Percentiles rank a stretch among this genome's conserved stretches.
Evolutionary conservation across 2,888 invertebrate species (phyloP).

Genomic region (Heliconius erato): DNA sequence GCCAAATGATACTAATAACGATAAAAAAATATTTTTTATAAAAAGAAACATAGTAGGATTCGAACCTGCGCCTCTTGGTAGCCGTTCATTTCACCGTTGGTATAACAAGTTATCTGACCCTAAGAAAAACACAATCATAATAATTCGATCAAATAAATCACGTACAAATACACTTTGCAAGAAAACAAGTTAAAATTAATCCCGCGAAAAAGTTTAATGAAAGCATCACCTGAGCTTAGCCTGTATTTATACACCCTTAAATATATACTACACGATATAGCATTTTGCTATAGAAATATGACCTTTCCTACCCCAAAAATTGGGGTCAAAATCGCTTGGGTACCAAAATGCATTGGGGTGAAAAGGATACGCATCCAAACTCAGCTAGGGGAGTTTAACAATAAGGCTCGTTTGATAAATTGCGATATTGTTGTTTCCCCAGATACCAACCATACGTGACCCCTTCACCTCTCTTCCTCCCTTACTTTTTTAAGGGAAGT

Average conservation of each 20-base stretch:
- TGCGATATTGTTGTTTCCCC: conserved; percentile 76
- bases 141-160: conserved; percentile 28
- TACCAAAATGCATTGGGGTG: conserved; percentile 57
- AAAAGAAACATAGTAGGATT: no score
- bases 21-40: no score
- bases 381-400: conserved; percentile 72
- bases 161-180: conserved; percentile 35
- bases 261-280: conserved; percentile 50
- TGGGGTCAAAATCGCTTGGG: conserved; percentile 48
- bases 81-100: no score
- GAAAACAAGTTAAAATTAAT: conserved; percentile 68
- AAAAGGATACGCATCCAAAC: conserved; percentile 58
- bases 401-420: conserved; percentile 84
- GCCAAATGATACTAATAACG: no score
- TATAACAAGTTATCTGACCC: no score
- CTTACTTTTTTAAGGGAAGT: conserved; percentile 47
- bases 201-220: conserved; percentile 74
- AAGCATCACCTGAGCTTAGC: conserved; percentile 75
- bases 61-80: no score
- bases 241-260: conserved; percentile 56
- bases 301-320: conserved; percentile 26
- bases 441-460: conserved; percentile 61
- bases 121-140: conserved; percentile 6
- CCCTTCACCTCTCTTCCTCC: conserved; percentile 61
- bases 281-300: conserved; percentile 40